A percentile compares a stretch with the other conserved stretches of the same genome.
Conservation (phyloP, 2,888 invertebrate genomes). For the Dendrolimus houi region DNA sequence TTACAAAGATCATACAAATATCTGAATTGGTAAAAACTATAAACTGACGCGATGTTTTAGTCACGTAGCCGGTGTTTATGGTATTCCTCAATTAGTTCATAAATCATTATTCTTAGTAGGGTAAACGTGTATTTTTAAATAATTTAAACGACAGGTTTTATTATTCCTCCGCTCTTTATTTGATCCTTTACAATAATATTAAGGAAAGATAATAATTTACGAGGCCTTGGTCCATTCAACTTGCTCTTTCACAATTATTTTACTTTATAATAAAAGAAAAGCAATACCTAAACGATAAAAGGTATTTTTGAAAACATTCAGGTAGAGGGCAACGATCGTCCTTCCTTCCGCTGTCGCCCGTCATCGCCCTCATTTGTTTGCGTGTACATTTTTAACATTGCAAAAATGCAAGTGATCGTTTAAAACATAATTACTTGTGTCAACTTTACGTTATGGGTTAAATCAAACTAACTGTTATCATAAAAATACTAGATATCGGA, state of each 20-base stretch:
- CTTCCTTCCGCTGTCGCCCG: slow-evolving; percentile 48
- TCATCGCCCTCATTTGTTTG: slow-evolving; percentile 14
- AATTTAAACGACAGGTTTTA: too few species aligned
- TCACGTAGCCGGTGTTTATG: too few species aligned
- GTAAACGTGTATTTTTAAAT: too few species aligned
- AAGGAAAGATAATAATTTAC: neutral
- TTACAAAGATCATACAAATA: too few species aligned
- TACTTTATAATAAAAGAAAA: neutral
- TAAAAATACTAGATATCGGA: neutral
- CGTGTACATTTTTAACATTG: slow-evolving; percentile 18
- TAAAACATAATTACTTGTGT: neutral
- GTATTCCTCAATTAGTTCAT: too few species aligned
- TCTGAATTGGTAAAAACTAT: too few species aligned
- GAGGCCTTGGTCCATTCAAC: neutral
- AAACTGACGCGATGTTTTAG: too few species aligned
- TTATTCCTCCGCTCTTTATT: too few species aligned
- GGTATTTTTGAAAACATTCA: neutral
- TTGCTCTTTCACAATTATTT: neutral
- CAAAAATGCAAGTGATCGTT: neutral
- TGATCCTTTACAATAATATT: too few species aligned
- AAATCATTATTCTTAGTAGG: too few species aligned
- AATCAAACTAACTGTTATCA: neutral
- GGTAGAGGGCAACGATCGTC: slow-evolving; percentile 51
- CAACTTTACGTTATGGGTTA: neutral
- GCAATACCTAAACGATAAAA: neutral